Conservation (phyloP, 1,140 invertebrate species). For the Brachionus calyciflorus region DNA sequence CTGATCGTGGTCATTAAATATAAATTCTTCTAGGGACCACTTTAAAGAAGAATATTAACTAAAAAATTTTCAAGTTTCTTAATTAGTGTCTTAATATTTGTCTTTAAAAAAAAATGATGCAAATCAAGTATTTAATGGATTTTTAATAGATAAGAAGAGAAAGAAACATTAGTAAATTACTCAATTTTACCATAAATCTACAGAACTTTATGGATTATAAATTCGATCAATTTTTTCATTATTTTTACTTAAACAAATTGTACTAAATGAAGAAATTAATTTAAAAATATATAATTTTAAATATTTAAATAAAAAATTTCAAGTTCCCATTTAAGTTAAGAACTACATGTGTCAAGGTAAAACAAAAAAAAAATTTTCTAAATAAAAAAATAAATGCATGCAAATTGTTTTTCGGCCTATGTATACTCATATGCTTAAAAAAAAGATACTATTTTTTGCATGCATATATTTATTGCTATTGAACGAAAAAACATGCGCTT, state of each 20-base stretch:
- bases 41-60: too few species aligned
- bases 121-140: too few species aligned
- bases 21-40: too few species aligned
- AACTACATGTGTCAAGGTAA: conserved; percentile 23
- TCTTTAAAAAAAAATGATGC: too few species aligned
- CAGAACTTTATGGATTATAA: too few species aligned
- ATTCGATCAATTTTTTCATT: too few species aligned
- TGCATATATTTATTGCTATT: conserved; percentile 27
- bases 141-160: too few species aligned
- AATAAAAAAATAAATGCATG: conserved; percentile 31
- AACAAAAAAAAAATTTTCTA: neutral
- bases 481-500: conserved; percentile 41
- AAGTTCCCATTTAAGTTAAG: conserved; percentile 21
- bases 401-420: conserved; percentile 15
- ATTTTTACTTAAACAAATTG: neutral
- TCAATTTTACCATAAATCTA: too few species aligned
- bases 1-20: too few species aligned
- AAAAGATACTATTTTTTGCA: neutral
- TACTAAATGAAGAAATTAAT: neutral
- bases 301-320: neutral
- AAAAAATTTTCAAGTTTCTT: too few species aligned
- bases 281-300: neutral
- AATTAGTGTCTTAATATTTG: too few species aligned
- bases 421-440: neutral
- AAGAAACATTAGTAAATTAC: too few species aligned